Evolutionary conservation across 92 coral and sea anemone species (phyloP), one percentile per base, ranked within the genome.

Genomic region (Epizoanthus ramosus): DNA sequence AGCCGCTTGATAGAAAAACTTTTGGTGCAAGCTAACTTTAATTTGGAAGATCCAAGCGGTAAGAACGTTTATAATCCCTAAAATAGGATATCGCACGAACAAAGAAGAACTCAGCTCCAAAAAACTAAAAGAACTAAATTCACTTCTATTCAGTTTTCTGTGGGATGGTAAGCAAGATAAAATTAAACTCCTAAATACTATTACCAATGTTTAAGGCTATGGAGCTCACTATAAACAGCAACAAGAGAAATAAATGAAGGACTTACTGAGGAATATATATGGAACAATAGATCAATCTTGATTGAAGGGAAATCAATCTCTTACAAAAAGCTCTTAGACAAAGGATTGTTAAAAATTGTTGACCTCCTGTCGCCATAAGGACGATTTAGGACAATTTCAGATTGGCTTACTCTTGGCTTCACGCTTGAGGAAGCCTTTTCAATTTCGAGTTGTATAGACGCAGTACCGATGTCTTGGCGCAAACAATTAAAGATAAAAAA

Each of bases 31-130:
- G 19, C 35, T 80, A 47, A 75, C 87, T 19, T 19, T 84, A 19
- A 18, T 75, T 24, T 68, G 75, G 52, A 84, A 63, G 25, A 84
- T 84, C 52, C 87, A 84, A 73, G 73, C 75, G 39, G 57, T 83
- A 33, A 83, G 72, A 63, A 84, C 74, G 18, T 73, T 84, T 74
- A 71, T 84, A 1, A 75, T 61, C 18, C 87, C 83, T n/a, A 64
- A 73, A 24, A 71, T 84, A 31, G 43, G 76, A 31, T 75, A 84
- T 57, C 64, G 65, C 69, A 80, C 87, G 22, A 75, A 80, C 39
- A 61, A 75, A 37, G 35, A 68, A 16, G 57, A 68, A 52, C 39
- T 81, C 39, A 58, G 70, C 14, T 67, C 68, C 53, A 76, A 81
- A 12, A 54, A 14, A n/a, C 8, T 66, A 2, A 50, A 59, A 18